phyloP scores from a whole-genome alignment of 2,797 vertebrate genomes.

The Alca torda region DNA sequence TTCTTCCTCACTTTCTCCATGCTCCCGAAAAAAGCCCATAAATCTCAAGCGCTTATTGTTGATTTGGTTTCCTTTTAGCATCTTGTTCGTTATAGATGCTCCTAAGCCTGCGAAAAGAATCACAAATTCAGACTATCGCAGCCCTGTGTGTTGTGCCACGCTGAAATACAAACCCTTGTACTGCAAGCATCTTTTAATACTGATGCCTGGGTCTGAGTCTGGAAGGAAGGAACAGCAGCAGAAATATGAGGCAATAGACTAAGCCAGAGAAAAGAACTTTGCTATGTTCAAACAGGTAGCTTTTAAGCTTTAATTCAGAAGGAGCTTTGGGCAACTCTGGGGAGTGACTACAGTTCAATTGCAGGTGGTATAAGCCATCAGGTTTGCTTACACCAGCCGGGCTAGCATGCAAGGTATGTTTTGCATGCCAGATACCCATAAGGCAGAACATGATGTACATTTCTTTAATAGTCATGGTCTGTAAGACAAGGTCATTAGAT shows the following conservation, averaged over 20 bases:
- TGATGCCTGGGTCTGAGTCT: not conserved
- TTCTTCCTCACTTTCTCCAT: slow-evolving; percentile 11
- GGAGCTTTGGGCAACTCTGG: not conserved
- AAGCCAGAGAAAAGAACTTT: not conserved
- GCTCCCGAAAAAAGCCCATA: not conserved
- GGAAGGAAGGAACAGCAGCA: not conserved
- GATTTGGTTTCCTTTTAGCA: not conserved
- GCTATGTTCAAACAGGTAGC: not conserved
- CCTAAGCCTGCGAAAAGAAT: not conserved
- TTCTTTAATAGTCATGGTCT: not conserved
- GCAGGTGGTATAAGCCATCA: not conserved
- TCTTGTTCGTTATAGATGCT: not conserved
- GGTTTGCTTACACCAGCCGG: not conserved
- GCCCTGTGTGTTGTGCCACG: not conserved
- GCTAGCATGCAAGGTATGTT: not conserved
- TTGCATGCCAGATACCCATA: not conserved
- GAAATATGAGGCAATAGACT: not conserved
- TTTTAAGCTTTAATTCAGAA: not conserved
- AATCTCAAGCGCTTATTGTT: not conserved
- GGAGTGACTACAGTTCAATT: not conserved
- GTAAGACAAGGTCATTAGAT: not conserved
- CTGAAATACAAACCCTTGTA: not conserved
- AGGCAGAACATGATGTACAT: not conserved
- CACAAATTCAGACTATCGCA: not conserved
- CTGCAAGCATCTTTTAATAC: not conserved